These are phyloP conservation scores for Coregonus suidteri DNA, from an alignment of 2,797 vertebrate genomes.

Conservation along the genomic window DNA sequence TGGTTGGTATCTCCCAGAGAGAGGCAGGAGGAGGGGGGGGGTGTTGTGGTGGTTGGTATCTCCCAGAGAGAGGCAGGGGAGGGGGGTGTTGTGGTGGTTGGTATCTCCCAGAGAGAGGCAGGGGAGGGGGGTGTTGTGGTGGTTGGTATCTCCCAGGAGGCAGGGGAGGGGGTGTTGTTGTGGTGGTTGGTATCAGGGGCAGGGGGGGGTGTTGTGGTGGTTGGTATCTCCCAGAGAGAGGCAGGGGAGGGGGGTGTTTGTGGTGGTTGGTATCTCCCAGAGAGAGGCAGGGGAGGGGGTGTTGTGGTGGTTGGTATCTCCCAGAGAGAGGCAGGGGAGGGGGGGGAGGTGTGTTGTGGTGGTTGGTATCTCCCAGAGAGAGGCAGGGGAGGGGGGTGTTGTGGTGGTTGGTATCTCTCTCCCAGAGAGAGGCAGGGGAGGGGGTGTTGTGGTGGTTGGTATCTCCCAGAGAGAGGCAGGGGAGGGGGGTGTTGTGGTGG, in stretches of 20 bases:
- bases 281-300: not conserved
- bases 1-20: too few relatives aligned
- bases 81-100: constrained; percentile 21
- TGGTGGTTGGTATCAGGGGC: constrained; percentile 16
- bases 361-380: constrained; percentile 48
- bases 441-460: constrained; percentile 18
- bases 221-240: constrained; percentile 48
- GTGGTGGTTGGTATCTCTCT: constrained; percentile 26
- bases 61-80: too few relatives aligned
- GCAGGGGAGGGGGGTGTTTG: constrained; percentile 4
- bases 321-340: constrained; percentile 43
- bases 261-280: too few relatives aligned
- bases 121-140: constrained; percentile 23
- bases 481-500: too few relatives aligned
- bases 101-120: constrained; percentile 47
- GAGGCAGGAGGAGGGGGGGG: too few relatives aligned
- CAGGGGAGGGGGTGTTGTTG: constrained; percentile 19
- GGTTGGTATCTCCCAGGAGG: constrained; percentile 27
- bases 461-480: constrained; percentile 49
- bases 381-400: constrained; percentile 15
- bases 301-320: constrained; percentile 27
- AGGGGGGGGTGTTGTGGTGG: constrained; percentile 21
- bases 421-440: constrained; percentile 44
- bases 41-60: too few relatives aligned
- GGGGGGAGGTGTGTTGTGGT: constrained; percentile 27